Evolutionary conservation across 2,797 vertebrate species (phyloP).

Genomic region (Ceyx erithaca): DNA sequence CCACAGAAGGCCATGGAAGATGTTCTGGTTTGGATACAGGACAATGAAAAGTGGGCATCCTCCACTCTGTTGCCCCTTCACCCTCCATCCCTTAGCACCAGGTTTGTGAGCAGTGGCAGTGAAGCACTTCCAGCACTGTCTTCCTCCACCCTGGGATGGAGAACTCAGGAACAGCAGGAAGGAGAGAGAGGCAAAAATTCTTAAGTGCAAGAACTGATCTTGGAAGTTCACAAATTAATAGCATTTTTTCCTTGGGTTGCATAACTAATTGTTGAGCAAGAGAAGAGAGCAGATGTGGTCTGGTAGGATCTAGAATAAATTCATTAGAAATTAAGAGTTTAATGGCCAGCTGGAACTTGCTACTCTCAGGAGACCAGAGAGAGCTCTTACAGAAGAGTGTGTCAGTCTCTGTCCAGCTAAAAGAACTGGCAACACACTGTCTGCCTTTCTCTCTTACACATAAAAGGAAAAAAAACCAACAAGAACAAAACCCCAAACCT

Average conservation of each 20-base stretch:
- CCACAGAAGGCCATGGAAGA: background rate
- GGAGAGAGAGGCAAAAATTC: background rate
- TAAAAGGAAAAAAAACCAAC: background rate
- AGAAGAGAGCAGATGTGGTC: conserved; percentile 7
- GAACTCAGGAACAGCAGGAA: background rate
- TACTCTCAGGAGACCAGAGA: background rate
- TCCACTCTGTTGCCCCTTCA: background rate
- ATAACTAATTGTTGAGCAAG: conserved; percentile 29
- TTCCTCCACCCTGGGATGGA: background rate
- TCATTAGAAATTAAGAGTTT: conserved; percentile 13
- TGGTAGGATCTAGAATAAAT: conserved; percentile 17
- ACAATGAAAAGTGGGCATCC: background rate
- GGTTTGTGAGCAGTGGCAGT: background rate
- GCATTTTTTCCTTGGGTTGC: background rate
- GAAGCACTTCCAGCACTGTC: background rate
- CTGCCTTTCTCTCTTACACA: background rate
- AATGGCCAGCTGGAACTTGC: conserved; percentile 1
- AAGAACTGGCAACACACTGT: background rate
- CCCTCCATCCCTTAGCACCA: background rate
- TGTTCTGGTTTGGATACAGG: background rate
- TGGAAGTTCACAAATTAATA: conserved; percentile 38
- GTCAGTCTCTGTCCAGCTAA: background rate
- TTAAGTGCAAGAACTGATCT: background rate
- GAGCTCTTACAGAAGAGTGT: background rate
- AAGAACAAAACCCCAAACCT: background rate